Evolutionary conservation across 2,888 invertebrate species (phyloP), one percentile per base, ranked within the genome.

Genomic region (Lithodes maja): DNA sequence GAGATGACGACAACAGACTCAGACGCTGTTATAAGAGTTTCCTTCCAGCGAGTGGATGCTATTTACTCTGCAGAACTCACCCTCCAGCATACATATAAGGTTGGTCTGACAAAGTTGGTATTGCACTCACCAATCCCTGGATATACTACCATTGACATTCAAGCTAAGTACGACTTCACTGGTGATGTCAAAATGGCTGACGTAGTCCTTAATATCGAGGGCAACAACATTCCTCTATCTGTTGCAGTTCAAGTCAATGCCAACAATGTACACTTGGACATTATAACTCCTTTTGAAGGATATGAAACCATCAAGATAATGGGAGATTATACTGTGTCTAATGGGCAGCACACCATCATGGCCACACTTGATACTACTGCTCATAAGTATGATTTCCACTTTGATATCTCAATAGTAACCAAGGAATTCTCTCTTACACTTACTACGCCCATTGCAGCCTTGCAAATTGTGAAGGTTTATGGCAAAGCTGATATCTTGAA

Each of bases 251-350:
- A 75, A 33, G 52, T 89, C 49, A 89, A 86, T 74, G 83, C 74
- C 33, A 89, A 89, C 75, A 77, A 89, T 50, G 49, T 91, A 7
- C 9, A 49, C 5, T 15, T 87, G 50, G 79, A 82, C n/a, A 83
- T 90, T 7, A 83, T 68, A n/a, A 89, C 91, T 7, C 91, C 91
- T 2, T 86, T 90, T 78, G 55, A 55, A 69, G 83, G 83, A 17
- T 89, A 74, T 71, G 84, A 87, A 75, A 68, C 33, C 7, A 53
- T 90, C 5, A 74, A 75, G 49, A 77, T 91, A n/a, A 71, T 69
- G 12, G 89, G 83, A 5, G 80, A 91, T 17, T 89, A 89, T 53
- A 83, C 54, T n/a, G 15, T 17, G 5, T n/a, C 69, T 15, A n/a
- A 71, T 71, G 61, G 55, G 2, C 71, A 86, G 33, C 78, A 86